Evolutionary conservation across 2,888 invertebrate genomes (phyloP).

Genomic region (Torymus tubicola): DNA sequence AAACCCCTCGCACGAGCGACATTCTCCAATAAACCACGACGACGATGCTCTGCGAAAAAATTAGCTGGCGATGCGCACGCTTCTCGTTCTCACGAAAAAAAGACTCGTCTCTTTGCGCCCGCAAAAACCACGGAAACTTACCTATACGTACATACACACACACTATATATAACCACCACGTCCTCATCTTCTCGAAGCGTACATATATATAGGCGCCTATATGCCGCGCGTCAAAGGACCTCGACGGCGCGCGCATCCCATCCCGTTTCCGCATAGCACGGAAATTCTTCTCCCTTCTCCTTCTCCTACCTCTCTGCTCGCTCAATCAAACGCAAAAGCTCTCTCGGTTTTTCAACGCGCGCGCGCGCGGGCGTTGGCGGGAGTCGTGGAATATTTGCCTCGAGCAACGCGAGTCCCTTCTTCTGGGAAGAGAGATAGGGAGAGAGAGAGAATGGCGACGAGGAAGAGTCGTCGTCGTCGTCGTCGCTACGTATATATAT

Average conservation of each 20-base stretch:
- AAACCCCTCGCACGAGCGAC: too few relatives aligned
- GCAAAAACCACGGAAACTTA: too few relatives aligned
- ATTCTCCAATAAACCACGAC: too few relatives aligned
- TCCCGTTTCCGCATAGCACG: conserved; percentile 37
- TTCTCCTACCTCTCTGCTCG: conserved; percentile 10
- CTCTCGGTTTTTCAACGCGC: conserved; percentile 10
- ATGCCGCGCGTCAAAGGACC: not conserved
- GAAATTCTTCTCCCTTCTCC: conserved; percentile 10
- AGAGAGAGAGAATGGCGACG: too few relatives aligned
- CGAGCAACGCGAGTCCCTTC: not conserved
- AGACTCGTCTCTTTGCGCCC: too few relatives aligned
- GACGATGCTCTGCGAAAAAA: too few relatives aligned
- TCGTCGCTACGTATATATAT: too few relatives aligned
- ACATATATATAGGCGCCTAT: conserved; percentile 14
- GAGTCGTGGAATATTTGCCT: not conserved
- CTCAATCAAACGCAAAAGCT: conserved; percentile 29
- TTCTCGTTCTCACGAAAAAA: too few relatives aligned
- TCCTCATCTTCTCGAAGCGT: not conserved
- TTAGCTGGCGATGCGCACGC: too few relatives aligned
- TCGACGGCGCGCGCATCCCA: not conserved
- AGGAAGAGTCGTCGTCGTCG: too few relatives aligned
- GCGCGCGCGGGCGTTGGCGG: not conserved
- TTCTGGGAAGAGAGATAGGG: too few relatives aligned
- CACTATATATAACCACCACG: not conserved
- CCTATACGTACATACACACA: not conserved